Evolutionary conservation across 2,797 vertebrate genomes (phyloP).

Genomic region (Gambusia yucatana): DNA sequence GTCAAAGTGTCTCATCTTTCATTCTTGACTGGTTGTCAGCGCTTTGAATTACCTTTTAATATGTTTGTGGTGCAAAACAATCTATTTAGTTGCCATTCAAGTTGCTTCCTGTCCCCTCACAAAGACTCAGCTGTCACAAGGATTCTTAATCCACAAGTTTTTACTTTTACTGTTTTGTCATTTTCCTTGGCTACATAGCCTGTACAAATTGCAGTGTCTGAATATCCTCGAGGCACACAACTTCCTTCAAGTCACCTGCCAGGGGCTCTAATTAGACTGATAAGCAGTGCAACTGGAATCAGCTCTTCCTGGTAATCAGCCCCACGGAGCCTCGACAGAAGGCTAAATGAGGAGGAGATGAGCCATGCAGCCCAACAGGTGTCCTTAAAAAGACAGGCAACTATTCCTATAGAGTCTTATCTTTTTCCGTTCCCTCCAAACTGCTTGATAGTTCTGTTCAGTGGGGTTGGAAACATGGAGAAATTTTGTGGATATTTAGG

Average conservation of each 20-base stretch:
- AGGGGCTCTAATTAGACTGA: constrained; percentile 82
- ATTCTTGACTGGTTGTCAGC: constrained; percentile 45
- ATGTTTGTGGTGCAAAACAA: constrained; percentile 40
- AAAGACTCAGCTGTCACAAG: constrained; percentile 27
- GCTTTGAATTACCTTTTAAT: constrained; percentile 32
- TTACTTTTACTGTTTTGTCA: constrained; percentile 15
- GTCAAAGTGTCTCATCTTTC: constrained; percentile 40
- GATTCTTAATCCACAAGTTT: constrained; percentile 40
- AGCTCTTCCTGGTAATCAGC: constrained; percentile 79
- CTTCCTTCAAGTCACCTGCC: constrained; percentile 79
- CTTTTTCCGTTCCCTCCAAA: constrained; percentile 33
- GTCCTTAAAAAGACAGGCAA: constrained; percentile 76
- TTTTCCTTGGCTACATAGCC: constrained; percentile 32
- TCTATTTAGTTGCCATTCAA: constrained; percentile 42
- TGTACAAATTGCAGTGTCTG: constrained; percentile 57
- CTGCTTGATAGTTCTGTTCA: constrained; percentile 51
- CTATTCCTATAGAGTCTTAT: constrained; percentile 46
- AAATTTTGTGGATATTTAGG: constrained; percentile 51
- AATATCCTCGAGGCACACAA: constrained; percentile 60
- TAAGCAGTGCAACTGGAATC: constrained; percentile 79
- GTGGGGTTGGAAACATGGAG: constrained; percentile 38
- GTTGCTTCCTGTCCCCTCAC: constrained; percentile 1
- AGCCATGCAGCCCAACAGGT: constrained; percentile 80
- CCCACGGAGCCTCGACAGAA: constrained; percentile 79
- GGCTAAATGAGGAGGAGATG: constrained; percentile 82